A percentile compares a stretch with the other conserved stretches of the same genome.
These are phyloP conservation scores for Prionace glauca DNA, from an alignment of 2,797 vertebrate species.

Conservation along the genomic window DNA sequence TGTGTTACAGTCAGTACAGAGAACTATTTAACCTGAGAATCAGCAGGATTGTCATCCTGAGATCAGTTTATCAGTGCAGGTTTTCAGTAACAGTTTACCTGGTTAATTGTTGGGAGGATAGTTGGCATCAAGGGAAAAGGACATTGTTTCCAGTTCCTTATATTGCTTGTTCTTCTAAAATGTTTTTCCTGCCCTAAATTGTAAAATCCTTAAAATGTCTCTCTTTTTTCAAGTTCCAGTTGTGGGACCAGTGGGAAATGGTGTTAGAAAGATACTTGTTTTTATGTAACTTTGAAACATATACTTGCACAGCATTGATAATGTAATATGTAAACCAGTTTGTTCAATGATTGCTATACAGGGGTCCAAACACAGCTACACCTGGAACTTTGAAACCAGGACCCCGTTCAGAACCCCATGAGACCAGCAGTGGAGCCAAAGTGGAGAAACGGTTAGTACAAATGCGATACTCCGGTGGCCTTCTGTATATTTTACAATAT, in stretches of 20 bases:
- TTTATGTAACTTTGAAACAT: background rate
- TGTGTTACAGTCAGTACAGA: background rate
- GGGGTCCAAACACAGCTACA: slow-evolving; percentile 17
- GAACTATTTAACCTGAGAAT: background rate
- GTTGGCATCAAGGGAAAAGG: background rate
- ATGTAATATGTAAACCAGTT: background rate
- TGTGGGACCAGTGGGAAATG: background rate
- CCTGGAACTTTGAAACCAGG: slow-evolving; percentile 6
- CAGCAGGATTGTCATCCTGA: background rate
- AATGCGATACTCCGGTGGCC: background rate
- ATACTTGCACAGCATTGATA: background rate
- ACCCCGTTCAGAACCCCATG: slow-evolving; percentile 17
- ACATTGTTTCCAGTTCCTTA: background rate
- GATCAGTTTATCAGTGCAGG: background rate
- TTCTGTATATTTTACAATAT: background rate
- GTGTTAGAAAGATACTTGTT: background rate
- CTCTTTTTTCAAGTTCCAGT: background rate
- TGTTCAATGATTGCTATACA: background rate
- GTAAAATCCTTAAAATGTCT: background rate
- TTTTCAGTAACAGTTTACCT: background rate
- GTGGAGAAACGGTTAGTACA: slow-evolving; percentile 19
- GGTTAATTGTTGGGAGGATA: background rate
- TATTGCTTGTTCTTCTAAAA: background rate
- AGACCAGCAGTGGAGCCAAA: background rate
- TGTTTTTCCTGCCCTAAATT: background rate